A percentile compares a stretch with the other conserved stretches of the same genome.
Evolutionary conservation across 1,140 invertebrate genomes (phyloP).

Genomic region (Triops longicaudatus): DNA sequence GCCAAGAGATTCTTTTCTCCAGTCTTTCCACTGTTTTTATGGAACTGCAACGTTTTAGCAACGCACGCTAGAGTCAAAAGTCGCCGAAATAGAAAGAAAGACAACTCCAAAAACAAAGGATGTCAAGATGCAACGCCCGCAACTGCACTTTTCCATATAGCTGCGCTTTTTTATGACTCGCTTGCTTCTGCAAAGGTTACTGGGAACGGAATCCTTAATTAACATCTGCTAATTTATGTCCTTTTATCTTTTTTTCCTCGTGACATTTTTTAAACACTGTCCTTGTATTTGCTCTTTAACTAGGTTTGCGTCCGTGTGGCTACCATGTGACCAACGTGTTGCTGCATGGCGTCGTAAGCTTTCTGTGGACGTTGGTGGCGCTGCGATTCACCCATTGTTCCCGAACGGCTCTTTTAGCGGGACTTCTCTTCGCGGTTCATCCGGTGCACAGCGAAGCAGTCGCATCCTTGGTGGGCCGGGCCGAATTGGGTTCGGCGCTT

Average conservation of each 20-base stretch:
- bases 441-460: slow-evolving; percentile 49
- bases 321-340: slow-evolving; percentile 46
- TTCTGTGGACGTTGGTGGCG: slow-evolving; percentile 36
- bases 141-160: too few species aligned
- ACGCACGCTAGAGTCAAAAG: neutral
- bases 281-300: too few species aligned
- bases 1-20: neutral
- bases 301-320: slow-evolving; percentile 41
- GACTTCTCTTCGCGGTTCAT: slow-evolving; percentile 33
- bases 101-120: neutral
- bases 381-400: slow-evolving; percentile 22
- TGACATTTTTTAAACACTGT: neutral
- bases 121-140: neutral
- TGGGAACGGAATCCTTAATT: neutral
- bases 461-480: slow-evolving; percentile 47
- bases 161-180: too few species aligned
- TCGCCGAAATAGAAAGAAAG: neutral
- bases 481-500: slow-evolving; percentile 45
- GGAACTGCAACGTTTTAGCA: neutral
- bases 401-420: slow-evolving; percentile 33
- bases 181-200: too few species aligned
- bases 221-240: neutral
- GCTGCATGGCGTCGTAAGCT: slow-evolving; percentile 42
- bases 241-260: neutral
- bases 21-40: neutral